phyloP scores from a whole-genome alignment of 2,888 invertebrate species.

The Iselma pallidipennis region DNA sequence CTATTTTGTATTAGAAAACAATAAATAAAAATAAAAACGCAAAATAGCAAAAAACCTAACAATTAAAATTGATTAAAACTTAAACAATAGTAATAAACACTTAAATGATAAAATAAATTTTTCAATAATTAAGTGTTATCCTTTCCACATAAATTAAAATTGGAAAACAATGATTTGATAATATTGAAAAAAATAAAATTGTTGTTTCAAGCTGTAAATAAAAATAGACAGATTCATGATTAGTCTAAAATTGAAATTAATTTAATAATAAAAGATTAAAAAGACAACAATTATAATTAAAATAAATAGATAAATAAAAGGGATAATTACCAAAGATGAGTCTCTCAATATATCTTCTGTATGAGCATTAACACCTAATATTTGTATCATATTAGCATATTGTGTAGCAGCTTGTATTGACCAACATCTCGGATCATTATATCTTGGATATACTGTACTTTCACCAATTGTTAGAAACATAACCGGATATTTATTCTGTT shows the following conservation, averaged over 20 bases:
- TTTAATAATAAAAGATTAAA: not conserved
- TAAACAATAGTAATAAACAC: no score
- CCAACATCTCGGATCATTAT: constrained; percentile 82
- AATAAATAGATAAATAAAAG: not conserved
- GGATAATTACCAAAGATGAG: constrained; percentile 67
- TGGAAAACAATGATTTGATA: not conserved
- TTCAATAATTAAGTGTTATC: no score
- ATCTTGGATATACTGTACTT: constrained; percentile 70
- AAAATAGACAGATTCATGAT: no score
- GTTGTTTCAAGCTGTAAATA: not conserved
- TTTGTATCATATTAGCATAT: constrained; percentile 78
- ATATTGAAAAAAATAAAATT: not conserved
- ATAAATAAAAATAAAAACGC: no score
- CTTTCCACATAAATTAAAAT: not conserved
- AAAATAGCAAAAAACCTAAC: no score
- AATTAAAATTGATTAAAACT: no score
- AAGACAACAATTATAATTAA: not conserved
- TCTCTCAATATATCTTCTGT: constrained; percentile 89
- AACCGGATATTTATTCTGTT: constrained; percentile 97
- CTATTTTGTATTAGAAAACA: no score
- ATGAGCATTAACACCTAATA: constrained; percentile 90
- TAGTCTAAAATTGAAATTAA: not conserved
- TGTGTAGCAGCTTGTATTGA: constrained; percentile 80
- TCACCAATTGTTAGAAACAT: constrained; percentile 84
- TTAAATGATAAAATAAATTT: not conserved